phyloP scores from a whole-genome alignment of 1,140 invertebrate species.

The Pseudachorutes palmiensis region DNA sequence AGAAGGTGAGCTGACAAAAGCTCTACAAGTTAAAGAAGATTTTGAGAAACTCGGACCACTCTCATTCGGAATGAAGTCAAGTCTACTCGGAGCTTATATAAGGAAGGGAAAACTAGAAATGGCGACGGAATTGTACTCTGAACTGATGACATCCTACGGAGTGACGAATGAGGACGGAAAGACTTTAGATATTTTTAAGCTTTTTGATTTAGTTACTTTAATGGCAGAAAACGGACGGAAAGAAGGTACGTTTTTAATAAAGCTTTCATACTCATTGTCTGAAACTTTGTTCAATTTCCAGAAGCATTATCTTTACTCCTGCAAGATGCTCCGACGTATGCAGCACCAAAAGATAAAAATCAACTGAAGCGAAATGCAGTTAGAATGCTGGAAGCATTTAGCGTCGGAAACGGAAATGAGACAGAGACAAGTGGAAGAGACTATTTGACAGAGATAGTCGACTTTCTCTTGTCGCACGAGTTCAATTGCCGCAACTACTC shows the following conservation, averaged over 20 bases:
- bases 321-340: background rate
- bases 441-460: background rate
- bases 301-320: background rate
- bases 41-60: slow-evolving; percentile 15
- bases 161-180: too few species aligned
- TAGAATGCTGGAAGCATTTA: slow-evolving; percentile 10
- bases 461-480: slow-evolving; percentile 12
- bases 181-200: slow-evolving; percentile 14
- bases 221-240: background rate
- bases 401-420: too few species aligned
- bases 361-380: slow-evolving; percentile 2
- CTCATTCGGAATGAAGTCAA: slow-evolving; percentile 19
- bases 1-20: slow-evolving; percentile 16
- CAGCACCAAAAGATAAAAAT: background rate
- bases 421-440: background rate
- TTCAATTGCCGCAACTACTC: slow-evolving; percentile 10
- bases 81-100: slow-evolving; percentile 19
- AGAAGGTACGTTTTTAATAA: slow-evolving; percentile 11
- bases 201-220: slow-evolving; percentile 23
- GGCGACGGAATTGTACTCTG: slow-evolving; percentile 5
- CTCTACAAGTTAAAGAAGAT: slow-evolving; percentile 8
- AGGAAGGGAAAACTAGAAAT: background rate
- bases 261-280: background rate
- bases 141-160: slow-evolving; percentile 9
- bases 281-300: background rate